Base-by-base conservation (phyloP, 2,797 vertebrate species). In the Falco novaeseelandiae region DNA sequence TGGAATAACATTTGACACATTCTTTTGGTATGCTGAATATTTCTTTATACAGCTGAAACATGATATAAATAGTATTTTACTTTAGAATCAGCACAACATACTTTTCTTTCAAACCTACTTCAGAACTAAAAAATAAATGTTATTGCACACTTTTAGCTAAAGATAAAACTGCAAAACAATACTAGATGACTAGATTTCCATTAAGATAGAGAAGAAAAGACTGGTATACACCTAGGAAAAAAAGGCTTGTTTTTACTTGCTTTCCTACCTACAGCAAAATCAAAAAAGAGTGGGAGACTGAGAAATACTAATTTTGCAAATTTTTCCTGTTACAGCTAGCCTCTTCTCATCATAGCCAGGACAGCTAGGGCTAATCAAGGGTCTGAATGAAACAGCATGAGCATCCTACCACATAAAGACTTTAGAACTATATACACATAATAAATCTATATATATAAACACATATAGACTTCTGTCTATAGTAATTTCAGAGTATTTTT, bases 11-110 rank as follows among this genome's bases (percentile, higher is more conserved):
- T 54, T 27, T 40, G 29, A 54, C 44, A 27, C 3, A 1, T 49
- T 86, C 29, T 54, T 62, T 21, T 10, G 20, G 9, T 58, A 29
- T 11, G 44, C 14, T 86, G 81, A 51, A 62, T 67, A 67, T 34
- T 58, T 44, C 48, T 59, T 83, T 48, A 3, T n/a, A 36, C 36
- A 0, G 0, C 44, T 72, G 63, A 44, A 74, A 76, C 0, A 1
- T 18, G 18, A 54, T 15, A 57, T 3, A 67, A 85, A 67, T 3
- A 7, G 40, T n/a, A 36, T 65, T 88, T 73, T 51, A 51, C 65
- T 85, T 72, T 34, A 77, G 12, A 87, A 61, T 32, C 36, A 69
- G n/a, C 23, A 58, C 22, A 87, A 74, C 25, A 30, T 3, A 10
- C 16, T 58, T 76, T 44, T 85, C 40, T 72, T 72, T 77, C 38